Conservation (phyloP, 2,888 invertebrate species). For the Panzeria rudis region DNA sequence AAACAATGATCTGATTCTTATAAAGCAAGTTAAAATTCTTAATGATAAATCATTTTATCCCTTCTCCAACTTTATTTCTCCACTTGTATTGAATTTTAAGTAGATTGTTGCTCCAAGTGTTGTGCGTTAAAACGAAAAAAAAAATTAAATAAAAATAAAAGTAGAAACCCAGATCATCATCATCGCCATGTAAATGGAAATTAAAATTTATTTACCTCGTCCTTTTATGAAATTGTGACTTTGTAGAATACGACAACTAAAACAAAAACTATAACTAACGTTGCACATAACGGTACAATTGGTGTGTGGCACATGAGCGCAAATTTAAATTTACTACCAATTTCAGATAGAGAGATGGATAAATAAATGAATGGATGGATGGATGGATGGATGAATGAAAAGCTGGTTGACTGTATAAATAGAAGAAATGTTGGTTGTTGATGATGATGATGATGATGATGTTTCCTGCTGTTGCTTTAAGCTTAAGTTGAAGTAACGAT, state of each 20-base stretch:
- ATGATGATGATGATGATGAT: constrained; percentile 36
- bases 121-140: constrained; percentile 29
- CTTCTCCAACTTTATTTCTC: neutral
- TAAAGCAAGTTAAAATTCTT: neutral
- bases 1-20: too few species aligned
- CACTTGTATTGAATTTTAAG: constrained; percentile 24
- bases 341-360: constrained; percentile 36
- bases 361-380: constrained; percentile 32
- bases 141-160: constrained; percentile 1
- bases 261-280: constrained; percentile 8
- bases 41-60: neutral
- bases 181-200: constrained; percentile 63
- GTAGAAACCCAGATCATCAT: constrained; percentile 10
- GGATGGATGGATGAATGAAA: constrained; percentile 6
- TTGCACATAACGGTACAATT: constrained; percentile 36
- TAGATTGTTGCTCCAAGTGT: constrained; percentile 33
- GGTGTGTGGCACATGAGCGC: constrained; percentile 36
- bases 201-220: constrained; percentile 69
- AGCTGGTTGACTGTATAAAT: constrained; percentile 11
- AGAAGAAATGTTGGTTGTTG: neutral
- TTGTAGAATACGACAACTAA: constrained; percentile 7
- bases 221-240: constrained; percentile 50
- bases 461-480: constrained; percentile 20
- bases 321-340: constrained; percentile 50
- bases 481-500: constrained; percentile 62